Percentiles rank a stretch among this genome's conserved stretches.
phyloP scores from a whole-genome alignment of 1,140 invertebrate genomes.

The Papilio aristodemus region DNA sequence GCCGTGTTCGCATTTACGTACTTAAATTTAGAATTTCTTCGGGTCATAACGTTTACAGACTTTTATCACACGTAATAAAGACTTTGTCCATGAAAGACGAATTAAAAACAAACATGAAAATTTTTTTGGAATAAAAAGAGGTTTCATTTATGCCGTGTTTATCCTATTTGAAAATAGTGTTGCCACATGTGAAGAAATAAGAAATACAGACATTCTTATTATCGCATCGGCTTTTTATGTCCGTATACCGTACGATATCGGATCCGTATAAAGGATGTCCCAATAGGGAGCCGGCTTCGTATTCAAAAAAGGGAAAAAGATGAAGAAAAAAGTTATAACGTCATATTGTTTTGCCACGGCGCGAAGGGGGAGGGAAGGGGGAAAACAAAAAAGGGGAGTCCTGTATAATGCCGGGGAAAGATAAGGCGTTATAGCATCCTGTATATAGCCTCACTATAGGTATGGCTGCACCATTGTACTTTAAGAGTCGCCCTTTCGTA shows the following conservation, averaged over 20 bases:
- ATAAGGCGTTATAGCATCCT: constrained; percentile 67
- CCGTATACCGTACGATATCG: constrained; percentile 55
- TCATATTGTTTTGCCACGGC: constrained; percentile 78
- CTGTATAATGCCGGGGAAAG: constrained; percentile 67
- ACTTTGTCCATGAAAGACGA: constrained; percentile 32
- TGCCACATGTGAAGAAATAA: constrained; percentile 15
- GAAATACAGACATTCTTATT: constrained; percentile 25
- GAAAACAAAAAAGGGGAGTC: constrained; percentile 43
- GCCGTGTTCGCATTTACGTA: constrained; percentile 53
- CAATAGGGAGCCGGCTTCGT: constrained; percentile 63
- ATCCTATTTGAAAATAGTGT: background rate
- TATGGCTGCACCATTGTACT: constrained; percentile 57
- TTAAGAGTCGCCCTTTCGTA: constrained; percentile 51
- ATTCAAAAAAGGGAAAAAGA: constrained; percentile 77
- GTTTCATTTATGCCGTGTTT: background rate
- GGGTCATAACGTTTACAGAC: constrained; percentile 45
- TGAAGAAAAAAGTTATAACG: constrained; percentile 78
- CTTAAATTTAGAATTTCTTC: constrained; percentile 50
- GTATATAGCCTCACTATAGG: constrained; percentile 54
- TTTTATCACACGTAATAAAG: constrained; percentile 40
- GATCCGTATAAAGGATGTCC: constrained; percentile 58
- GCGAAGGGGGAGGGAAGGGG: constrained; percentile 42
- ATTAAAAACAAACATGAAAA: background rate
- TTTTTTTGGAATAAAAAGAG: background rate
- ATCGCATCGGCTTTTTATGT: constrained; percentile 50